phyloP scores from a whole-genome alignment of 1,140 invertebrate genomes.

The Eriosoma lanigerum region DNA sequence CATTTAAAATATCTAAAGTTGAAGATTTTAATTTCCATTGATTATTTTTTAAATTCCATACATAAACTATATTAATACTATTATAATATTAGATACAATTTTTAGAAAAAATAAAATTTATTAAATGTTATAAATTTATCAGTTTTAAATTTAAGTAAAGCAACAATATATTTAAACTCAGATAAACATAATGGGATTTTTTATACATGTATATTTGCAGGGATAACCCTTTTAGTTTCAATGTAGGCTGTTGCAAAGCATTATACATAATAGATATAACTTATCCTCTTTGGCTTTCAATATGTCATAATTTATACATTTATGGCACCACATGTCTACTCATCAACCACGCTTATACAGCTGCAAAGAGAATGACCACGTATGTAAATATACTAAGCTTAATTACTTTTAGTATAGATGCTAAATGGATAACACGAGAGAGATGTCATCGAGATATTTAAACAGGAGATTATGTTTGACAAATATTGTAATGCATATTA shows the following conservation, averaged over 20 bases:
- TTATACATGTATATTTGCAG: neutral
- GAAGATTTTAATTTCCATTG: too few species aligned
- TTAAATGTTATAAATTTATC: too few species aligned
- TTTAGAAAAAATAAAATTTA: too few species aligned
- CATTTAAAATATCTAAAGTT: too few species aligned
- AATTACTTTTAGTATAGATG: neutral
- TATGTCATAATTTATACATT: neutral
- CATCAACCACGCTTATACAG: neutral
- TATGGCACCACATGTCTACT: too few species aligned
- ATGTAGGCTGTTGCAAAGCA: neutral
- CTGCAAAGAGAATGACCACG: slow-evolving; percentile 1
- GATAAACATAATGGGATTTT: too few species aligned
- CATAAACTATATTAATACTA: too few species aligned
- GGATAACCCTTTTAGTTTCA: neutral
- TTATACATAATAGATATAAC: slow-evolving; percentile 21
- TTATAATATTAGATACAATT: too few species aligned
- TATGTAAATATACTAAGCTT: neutral
- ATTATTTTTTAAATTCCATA: too few species aligned
- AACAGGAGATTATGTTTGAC: slow-evolving; percentile 13
- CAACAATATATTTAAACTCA: too few species aligned
- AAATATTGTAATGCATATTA: slow-evolving; percentile 36
- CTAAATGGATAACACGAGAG: neutral
- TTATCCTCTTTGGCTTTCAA: slow-evolving; percentile 2
- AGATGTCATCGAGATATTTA: neutral
- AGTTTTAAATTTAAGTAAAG: too few species aligned